Conservation (phyloP, 2,113 vertebrate genomes). For the Salvelinus fontinalis region DNA sequence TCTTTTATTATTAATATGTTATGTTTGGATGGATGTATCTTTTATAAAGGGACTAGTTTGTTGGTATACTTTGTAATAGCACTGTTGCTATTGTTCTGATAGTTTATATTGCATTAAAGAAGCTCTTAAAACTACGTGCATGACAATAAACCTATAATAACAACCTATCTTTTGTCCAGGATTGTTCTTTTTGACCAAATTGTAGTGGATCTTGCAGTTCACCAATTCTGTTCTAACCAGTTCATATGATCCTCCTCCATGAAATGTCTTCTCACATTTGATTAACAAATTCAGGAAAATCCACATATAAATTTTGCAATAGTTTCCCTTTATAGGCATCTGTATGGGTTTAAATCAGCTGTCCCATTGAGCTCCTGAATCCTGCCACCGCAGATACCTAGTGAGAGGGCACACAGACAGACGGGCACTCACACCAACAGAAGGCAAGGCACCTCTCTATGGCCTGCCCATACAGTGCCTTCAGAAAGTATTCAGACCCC, state of each 20-base stretch:
- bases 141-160: slow-evolving; percentile 65
- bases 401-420: slow-evolving; percentile 9
- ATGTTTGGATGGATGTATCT: slow-evolving; percentile 21
- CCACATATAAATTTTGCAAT: too few species aligned
- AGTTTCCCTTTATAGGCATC: too few species aligned
- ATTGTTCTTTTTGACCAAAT: too few species aligned
- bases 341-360: too few species aligned
- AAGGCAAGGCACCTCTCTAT: slow-evolving; percentile 8
- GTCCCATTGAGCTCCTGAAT: slow-evolving; percentile 1
- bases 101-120: slow-evolving; percentile 26
- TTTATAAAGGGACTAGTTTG: slow-evolving; percentile 32
- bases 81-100: slow-evolving; percentile 22
- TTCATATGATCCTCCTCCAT: too few species aligned
- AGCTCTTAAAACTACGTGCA: slow-evolving; percentile 49
- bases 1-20: slow-evolving; percentile 54
- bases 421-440: slow-evolving; percentile 7
- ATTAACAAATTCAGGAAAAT: too few species aligned
- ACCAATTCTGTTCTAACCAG: too few species aligned
- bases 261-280: too few species aligned
- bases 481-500: too few species aligned
- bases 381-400: slow-evolving; percentile 7
- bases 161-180: neutral
- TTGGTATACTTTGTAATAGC: slow-evolving; percentile 11
- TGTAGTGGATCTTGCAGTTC: too few species aligned
- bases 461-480: neutral